phyloP scores from a whole-genome alignment of 2,888 invertebrate species.

The Agriopis marginaria region DNA sequence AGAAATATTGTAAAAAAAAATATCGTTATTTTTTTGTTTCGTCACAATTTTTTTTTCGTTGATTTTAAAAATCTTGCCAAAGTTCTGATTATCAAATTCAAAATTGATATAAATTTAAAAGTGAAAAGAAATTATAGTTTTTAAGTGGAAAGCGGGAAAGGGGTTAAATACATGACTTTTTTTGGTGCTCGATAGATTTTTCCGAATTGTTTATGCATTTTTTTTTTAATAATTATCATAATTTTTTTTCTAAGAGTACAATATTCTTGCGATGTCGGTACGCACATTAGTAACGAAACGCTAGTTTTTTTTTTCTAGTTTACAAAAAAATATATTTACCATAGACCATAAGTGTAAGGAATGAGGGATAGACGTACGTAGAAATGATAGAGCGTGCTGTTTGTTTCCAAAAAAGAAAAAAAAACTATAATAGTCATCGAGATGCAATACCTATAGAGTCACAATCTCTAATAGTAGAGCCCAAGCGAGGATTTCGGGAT shows the following conservation, averaged over 20 bases:
- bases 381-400: conserved; percentile 65
- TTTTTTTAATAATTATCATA: conserved; percentile 36
- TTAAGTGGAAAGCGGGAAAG: conserved; percentile 29
- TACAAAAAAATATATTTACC: conserved; percentile 59
- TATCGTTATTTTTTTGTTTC: conserved; percentile 45
- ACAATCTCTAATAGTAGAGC: no score
- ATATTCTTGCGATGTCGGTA: conserved; percentile 41
- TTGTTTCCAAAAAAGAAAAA: conserved; percentile 43
- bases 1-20: conserved; percentile 47
- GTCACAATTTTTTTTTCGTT: conserved; percentile 57
- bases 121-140: conserved; percentile 36
- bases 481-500: no score
- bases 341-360: conserved; percentile 59
- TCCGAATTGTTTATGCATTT: conserved; percentile 55
- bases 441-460: no score
- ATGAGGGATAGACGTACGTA: conserved; percentile 62
- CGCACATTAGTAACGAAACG: conserved; percentile 57
- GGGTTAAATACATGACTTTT: conserved; percentile 46
- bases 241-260: conserved; percentile 52
- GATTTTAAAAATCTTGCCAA: conserved; percentile 69
- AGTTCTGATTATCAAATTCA: conserved; percentile 48
- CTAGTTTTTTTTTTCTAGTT: conserved; percentile 53
- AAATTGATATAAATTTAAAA: conserved; percentile 12
- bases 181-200: conserved; percentile 53
- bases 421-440: not conserved